Conservation (phyloP, 2,888 invertebrate species). For the Tipula confusa region DNA sequence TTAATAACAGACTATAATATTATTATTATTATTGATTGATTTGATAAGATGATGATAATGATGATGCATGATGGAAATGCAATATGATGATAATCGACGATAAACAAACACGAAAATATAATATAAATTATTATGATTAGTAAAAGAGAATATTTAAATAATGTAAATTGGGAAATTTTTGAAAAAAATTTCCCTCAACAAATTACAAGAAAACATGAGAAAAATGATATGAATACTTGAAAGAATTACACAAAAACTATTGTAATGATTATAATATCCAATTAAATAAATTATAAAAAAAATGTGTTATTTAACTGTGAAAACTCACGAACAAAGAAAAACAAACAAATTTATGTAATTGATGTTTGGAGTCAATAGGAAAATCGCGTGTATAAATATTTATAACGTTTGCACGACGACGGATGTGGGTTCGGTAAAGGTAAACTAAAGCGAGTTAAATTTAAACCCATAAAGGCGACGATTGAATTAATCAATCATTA, state of each 20-base stretch:
- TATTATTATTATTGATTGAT: constrained; percentile 20
- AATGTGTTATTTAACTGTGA: background rate
- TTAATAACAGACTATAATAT: background rate
- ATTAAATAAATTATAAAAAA: constrained; percentile 31
- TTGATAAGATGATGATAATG: background rate
- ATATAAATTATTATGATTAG: constrained; percentile 5
- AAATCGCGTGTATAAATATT: background rate
- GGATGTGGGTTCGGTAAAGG: too few relatives aligned
- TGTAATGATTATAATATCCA: constrained; percentile 30
- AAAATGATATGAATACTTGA: background rate
- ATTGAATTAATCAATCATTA: too few relatives aligned
- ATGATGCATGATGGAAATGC: background rate
- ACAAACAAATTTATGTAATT: background rate
- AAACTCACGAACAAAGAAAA: background rate
- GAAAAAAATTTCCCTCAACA: background rate
- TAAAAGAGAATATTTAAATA: background rate
- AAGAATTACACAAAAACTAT: constrained; percentile 21
- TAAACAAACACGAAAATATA: constrained; percentile 15
- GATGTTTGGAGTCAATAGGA: background rate
- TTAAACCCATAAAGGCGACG: too few relatives aligned
- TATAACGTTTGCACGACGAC: too few relatives aligned
- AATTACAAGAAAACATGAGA: background rate
- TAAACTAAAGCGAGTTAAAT: too few relatives aligned
- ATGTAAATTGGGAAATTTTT: constrained; percentile 3
- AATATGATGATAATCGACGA: background rate